Conservation (phyloP, 2,888 invertebrate genomes). For the Stenchaetothrips biformis region DNA sequence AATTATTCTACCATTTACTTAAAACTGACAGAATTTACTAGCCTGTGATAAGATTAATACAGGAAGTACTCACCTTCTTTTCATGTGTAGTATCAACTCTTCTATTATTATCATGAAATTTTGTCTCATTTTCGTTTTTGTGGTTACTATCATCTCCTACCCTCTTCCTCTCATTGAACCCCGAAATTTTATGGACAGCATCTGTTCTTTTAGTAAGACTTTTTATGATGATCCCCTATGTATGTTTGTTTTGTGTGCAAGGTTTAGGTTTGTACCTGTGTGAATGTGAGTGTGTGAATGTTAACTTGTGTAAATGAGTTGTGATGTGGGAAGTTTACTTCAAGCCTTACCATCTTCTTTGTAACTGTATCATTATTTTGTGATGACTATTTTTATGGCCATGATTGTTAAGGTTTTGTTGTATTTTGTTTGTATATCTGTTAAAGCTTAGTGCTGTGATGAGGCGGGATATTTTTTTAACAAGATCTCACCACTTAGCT, state of each 20-base stretch:
- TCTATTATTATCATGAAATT: neutral
- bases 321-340: neutral
- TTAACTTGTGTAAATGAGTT: neutral
- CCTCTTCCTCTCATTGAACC: neutral
- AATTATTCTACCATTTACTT: neutral
- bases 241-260: neutral
- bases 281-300: neutral
- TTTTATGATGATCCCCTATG: neutral
- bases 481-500: slow-evolving; percentile 24
- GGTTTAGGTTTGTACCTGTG: neutral
- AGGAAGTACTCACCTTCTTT: neutral
- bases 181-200: neutral
- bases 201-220: neutral
- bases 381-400: slow-evolving; percentile 25
- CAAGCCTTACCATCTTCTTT: slow-evolving; percentile 16
- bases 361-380: slow-evolving; percentile 24
- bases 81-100: neutral
- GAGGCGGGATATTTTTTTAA: slow-evolving; percentile 21
- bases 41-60: neutral
- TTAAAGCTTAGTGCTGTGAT: slow-evolving; percentile 25
- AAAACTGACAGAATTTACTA: slow-evolving; percentile 5
- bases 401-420: slow-evolving; percentile 25
- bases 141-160: neutral
- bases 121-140: neutral
- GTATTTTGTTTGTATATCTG: slow-evolving; percentile 23